Conservation (phyloP, 1,140 invertebrate species). For the Aphelenchoides besseyi region DNA sequence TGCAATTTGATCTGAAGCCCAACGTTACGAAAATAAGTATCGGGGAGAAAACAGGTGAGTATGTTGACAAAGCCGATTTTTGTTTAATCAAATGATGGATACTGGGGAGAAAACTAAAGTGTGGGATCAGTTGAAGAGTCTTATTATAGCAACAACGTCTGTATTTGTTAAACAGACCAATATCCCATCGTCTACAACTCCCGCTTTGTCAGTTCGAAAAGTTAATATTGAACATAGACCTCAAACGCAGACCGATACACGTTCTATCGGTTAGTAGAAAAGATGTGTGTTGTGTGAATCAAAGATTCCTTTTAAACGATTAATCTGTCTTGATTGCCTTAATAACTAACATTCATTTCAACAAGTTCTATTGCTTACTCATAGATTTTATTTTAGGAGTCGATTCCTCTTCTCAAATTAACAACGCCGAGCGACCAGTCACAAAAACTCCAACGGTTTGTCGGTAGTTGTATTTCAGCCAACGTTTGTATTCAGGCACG, state of each 20-base stretch:
- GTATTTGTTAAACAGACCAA: slow-evolving; percentile 2
- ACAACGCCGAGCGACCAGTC: background rate
- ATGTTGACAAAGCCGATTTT: background rate
- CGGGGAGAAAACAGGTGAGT: background rate
- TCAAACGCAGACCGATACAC: background rate
- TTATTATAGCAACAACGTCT: background rate
- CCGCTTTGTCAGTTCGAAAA: background rate
- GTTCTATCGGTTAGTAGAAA: slow-evolving; percentile 6
- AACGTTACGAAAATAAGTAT: background rate
- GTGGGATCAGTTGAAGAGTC: too few relatives aligned
- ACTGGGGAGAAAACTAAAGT: background rate
- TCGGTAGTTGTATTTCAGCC: background rate
- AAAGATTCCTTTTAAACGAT: background rate
- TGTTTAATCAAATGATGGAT: background rate
- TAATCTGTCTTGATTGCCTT: background rate
- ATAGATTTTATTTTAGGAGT: background rate
- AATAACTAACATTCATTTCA: background rate
- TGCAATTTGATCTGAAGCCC: slow-evolving; percentile 14
- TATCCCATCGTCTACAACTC: background rate
- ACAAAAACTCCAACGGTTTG: background rate
- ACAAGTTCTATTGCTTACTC: too few relatives aligned
- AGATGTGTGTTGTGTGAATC: background rate
- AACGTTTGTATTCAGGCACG: background rate
- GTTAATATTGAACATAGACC: slow-evolving; percentile 8
- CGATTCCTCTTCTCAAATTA: background rate